Base-by-base conservation (phyloP, 2,113 vertebrate species). In the Silurus meridionalis region DNA sequence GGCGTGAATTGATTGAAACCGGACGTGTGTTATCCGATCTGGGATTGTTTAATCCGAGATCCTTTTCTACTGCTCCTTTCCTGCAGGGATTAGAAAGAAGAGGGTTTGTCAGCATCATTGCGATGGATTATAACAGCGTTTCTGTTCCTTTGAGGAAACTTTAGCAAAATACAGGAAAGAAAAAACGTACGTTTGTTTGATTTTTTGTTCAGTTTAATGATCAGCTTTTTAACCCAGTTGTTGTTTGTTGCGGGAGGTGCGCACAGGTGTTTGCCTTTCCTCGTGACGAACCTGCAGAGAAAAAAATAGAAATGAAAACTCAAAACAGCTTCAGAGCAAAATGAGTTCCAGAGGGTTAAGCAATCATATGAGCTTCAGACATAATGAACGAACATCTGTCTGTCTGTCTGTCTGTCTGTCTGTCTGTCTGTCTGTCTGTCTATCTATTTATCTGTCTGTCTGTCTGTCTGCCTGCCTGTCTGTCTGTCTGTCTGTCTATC, bases 211-310 rank as follows among this genome's bases (percentile, higher is more conserved):
- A 91, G 25, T 19, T 66, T 28, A 4, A 85, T 17, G 23, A 91
- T 92, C 52, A 91, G 64, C 80, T 79, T 83, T 28, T 60, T 79
- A 48, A 88, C 89, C 91, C 91, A 92, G 57, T 89, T 79, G 46
- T 72, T 83, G 6, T 86, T 79, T 6, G 8, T 64, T 6, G 90
- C 85, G 69, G 67, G 87, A 5, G 91, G 89, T 21, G 89, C 89
- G 3, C 91, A 92, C 9, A 92, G 85, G 48, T 55, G 77, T 5
- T 2, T 25, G 66, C 58, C 72, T 84, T 85, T 90, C 57, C 69
- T 83, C 0, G 91, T 92, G 83, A 91, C 21, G 55, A 92, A 88
- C 53, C 91, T 92, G 79, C 85, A 61, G 9, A 57, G 60, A 72
- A n/a, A 23, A 8, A 28, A 71, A 21, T 8, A 6, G 17, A 67